Evolutionary conservation across 1,140 invertebrate species (phyloP).

Genomic region (Drosophila funebris): DNA sequence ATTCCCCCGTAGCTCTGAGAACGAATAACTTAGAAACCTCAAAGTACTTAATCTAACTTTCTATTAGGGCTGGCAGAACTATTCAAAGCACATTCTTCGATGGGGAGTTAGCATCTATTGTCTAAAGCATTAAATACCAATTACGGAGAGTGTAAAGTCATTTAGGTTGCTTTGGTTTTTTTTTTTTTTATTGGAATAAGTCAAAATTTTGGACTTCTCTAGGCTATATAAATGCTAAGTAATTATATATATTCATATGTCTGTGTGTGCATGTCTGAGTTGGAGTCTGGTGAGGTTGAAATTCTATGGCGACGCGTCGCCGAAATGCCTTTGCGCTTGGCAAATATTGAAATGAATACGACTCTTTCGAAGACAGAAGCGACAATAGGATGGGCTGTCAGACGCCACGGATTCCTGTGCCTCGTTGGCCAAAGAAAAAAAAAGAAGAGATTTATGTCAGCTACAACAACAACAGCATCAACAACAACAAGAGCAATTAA

Average conservation of each 20-base stretch:
- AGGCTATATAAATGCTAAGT: neutral
- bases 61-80: neutral
- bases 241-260: neutral
- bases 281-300: neutral
- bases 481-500: constrained; percentile 61
- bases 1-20: too few relatives aligned
- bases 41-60: too few relatives aligned
- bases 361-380: neutral
- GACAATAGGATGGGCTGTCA: neutral
- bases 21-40: too few relatives aligned
- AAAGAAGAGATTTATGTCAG: constrained; percentile 40
- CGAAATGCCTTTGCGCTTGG: constrained; percentile 26
- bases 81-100: neutral
- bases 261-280: neutral
- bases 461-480: constrained; percentile 22
- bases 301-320: constrained; percentile 14
- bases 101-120: neutral
- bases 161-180: neutral
- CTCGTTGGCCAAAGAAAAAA: constrained; percentile 25
- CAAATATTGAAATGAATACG: constrained; percentile 36
- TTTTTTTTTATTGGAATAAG: neutral
- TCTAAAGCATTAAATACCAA: constrained; percentile 2
- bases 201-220: constrained; percentile 1
- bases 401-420: constrained; percentile 5
- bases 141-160: neutral